Evolutionary conservation across 2,888 invertebrate genomes (phyloP).

Genomic region (Trissoscelio sp.): DNA sequence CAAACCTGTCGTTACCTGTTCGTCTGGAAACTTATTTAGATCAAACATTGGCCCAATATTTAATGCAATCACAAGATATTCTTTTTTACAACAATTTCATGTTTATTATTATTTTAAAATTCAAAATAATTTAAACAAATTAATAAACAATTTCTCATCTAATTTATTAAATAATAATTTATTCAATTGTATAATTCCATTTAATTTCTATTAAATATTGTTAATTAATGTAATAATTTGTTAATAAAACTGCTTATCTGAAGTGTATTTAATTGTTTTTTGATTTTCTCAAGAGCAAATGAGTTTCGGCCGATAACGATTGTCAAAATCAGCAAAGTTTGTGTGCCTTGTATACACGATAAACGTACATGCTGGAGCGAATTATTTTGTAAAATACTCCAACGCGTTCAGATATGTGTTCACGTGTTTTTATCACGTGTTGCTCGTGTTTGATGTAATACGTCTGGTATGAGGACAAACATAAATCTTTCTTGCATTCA

Average conservation of each 20-base stretch:
- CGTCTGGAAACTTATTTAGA: conserved; percentile 15
- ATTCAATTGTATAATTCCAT: too few species aligned
- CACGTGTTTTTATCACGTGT: conserved; percentile 56
- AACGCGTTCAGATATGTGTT: conserved; percentile 6
- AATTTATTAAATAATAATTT: too few species aligned
- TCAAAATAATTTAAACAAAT: too few species aligned
- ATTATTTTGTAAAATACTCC: conserved; percentile 31
- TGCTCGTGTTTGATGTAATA: conserved; percentile 36
- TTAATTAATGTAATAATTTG: background rate
- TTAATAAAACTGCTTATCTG: too few species aligned
- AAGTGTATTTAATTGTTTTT: too few species aligned
- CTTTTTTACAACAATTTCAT: too few species aligned
- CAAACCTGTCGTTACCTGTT: conserved; percentile 70
- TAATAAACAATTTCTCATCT: too few species aligned
- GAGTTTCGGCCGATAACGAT: conserved; percentile 12
- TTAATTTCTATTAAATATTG: too few species aligned
- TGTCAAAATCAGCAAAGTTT: conserved; percentile 22
- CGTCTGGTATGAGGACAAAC: conserved; percentile 30
- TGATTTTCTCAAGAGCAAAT: background rate
- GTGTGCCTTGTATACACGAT: background rate
- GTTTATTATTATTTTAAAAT: too few species aligned
- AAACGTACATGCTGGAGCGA: conserved; percentile 3
- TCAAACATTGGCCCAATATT: conserved; percentile 4
- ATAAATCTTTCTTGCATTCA: conserved; percentile 21
- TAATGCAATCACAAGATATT: too few species aligned